phyloP scores from a whole-genome alignment of 2,797 vertebrate species.

The Triplophysa bombifrons region DNA sequence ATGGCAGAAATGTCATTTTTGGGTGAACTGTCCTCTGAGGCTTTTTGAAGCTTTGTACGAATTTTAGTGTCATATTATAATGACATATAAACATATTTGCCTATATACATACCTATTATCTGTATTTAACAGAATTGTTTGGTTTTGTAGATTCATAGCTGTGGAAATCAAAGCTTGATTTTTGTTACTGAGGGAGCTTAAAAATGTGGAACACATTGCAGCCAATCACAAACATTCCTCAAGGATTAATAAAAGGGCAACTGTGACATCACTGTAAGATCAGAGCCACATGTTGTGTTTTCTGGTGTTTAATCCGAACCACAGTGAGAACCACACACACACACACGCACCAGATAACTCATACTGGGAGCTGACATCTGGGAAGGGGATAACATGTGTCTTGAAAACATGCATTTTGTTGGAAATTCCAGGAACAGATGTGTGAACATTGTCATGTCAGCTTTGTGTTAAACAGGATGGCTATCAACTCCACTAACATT shows the following conservation, averaged over 20 bases:
- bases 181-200: constrained; percentile 34
- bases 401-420: constrained; percentile 34
- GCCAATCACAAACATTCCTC: constrained; percentile 61
- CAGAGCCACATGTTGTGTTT: constrained; percentile 65
- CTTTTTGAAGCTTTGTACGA: too few relatives aligned
- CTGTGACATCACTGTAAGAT: constrained; percentile 70
- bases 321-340: constrained; percentile 28
- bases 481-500: background rate
- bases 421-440: constrained; percentile 29
- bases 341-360: constrained; percentile 33
- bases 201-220: constrained; percentile 37
- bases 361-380: constrained; percentile 44
- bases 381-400: constrained; percentile 28
- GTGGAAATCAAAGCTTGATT: constrained; percentile 22
- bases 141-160: constrained; percentile 31
- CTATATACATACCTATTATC: constrained; percentile 14
- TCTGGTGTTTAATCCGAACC: constrained; percentile 41
- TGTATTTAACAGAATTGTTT: constrained; percentile 15
- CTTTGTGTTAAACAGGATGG: constrained; percentile 7
- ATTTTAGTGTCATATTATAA: constrained; percentile 19
- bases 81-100: constrained; percentile 13
- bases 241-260: constrained; percentile 65
- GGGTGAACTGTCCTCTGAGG: background rate
- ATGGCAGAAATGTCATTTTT: constrained; percentile 22
- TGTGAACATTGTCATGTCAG: background rate